Evolutionary conservation across 2,797 vertebrate species (phyloP), one percentile per base, ranked within the genome.

Genomic region (Agapornis canus): DNA sequence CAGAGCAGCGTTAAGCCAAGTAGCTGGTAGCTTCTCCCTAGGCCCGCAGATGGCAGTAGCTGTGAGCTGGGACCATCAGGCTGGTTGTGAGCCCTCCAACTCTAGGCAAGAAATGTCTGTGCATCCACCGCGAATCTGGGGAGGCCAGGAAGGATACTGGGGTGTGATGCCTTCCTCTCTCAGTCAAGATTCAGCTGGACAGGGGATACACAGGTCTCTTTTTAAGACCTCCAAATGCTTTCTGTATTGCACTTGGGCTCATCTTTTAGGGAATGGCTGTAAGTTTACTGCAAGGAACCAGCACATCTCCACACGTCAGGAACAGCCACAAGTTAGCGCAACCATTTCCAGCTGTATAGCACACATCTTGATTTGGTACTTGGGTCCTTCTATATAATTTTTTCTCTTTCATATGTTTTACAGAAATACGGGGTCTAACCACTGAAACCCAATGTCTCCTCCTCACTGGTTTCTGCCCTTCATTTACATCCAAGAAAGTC

Each of bases 111-210:
- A 27, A 86, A 40, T 2, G 5, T 32, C 32, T n/a, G 2, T 10
- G 29, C 11, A 25, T 4, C 57, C 32, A 0, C 6, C 1, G 0
- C 9, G 14, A 25, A 19, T 11, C 13, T 0, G 0, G 4, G 11
- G 16, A 6, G 2, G 13, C 1, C 25, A 1, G 48, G 16, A 49
- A 15, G 14, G 14, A 49, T 32, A 4, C n/a, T 13, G 26, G 31
- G n/a, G 3, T 12, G 11, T 2, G 40, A 45, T 0, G 1, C 13
- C 26, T 45, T 60, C 14, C 61, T 60, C 37, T 43, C 35, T 39
- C 35, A 21, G 40, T 19, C 25, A 39, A 21, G 61, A 42, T 27
- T 63, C 73, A 61, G 13, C 13, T 35, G 68, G 52, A 40, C 14
- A 47, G 37, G 12, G 13, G 4, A 40, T 61, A 29, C 21, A 48